phyloP scores from a whole-genome alignment of 2,888 invertebrate genomes.

The Lithophane semibrunnea region DNA sequence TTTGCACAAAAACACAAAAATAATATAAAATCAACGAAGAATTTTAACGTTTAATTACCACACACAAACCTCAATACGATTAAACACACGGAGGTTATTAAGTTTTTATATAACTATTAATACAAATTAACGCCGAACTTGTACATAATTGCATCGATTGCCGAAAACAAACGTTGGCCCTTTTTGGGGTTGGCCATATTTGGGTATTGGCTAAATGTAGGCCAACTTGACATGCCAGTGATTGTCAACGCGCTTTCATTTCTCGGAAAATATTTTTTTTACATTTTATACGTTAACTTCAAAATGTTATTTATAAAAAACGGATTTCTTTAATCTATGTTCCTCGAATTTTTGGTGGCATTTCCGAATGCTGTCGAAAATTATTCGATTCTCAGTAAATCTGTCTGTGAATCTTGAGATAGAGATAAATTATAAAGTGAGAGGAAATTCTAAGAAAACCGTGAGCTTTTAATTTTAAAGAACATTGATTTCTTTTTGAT shows the following conservation, averaged over 20 bases:
- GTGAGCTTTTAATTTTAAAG: conserved; percentile 16
- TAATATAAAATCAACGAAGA: conserved; percentile 3
- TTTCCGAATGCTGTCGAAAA: conserved; percentile 44
- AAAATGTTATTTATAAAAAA: conserved; percentile 25
- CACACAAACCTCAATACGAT: conserved; percentile 18
- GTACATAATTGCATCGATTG: conserved; percentile 65
- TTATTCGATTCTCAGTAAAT: conserved; percentile 28
- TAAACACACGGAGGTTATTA: conserved; percentile 40
- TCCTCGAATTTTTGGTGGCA: conserved; percentile 24
- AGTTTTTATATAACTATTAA: conserved; percentile 55
- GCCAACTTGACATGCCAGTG: conserved; percentile 63
- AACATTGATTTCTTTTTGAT: conserved; percentile 22
- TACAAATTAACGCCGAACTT: conserved; percentile 64
- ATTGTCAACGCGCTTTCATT: conserved; percentile 61
- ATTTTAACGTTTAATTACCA: conserved; percentile 14
- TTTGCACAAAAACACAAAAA: conserved; percentile 18
- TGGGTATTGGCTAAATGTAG: conserved; percentile 67
- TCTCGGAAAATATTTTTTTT: conserved; percentile 58
- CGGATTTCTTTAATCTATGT: conserved; percentile 31
- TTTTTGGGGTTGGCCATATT: conserved; percentile 65
- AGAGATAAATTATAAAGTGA: conserved; percentile 30
- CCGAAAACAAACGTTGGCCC: conserved; percentile 65
- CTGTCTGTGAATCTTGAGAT: conserved; percentile 45
- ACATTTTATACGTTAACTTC: conserved; percentile 37
- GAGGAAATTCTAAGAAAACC: conserved; percentile 36